Evolutionary conservation across 92 coral and sea anemone species (phyloP), one percentile per base, ranked within the genome.

Genomic region (Galaxea fascicularis): DNA sequence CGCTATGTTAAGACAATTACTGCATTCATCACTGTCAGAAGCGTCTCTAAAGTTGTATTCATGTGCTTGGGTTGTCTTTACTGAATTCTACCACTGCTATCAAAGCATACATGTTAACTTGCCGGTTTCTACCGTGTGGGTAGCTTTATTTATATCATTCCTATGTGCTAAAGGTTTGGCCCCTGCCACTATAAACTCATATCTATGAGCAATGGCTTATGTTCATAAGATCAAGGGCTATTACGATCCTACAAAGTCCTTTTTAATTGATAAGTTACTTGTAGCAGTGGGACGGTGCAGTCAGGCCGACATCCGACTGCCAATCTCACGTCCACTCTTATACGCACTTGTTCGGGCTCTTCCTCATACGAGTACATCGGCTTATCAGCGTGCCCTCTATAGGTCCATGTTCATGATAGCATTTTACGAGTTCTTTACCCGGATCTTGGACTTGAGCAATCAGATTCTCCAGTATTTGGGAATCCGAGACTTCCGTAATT

Each of bases 261-360:
- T 81, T 81, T 45, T 81, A 68, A 67, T 81, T 39, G 77, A 81
- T 70, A 82, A 71, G 29, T 59, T 83, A 44, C 73, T 83, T 15
- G 73, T 72, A 29, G 73, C 80, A 12, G 72, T 74, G 28, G 82
- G 88, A 35, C 88, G 82, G 26, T 82, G 74, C 20, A 35, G 88
- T 54, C 82, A 84, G 62, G 88, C 82, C 25, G 82, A 84, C 69
- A 44, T 84, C 67, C 71, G 82, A 16, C 18, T 84, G 60, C 88
- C 88, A 39, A 84, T 84, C 20, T 35, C 88, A 4, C 82, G 74
- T 25, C 73, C 88, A 54, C 47, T 84, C 39, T 64, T 84, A 56
- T 73, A 74, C 62, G 63, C 73, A 49, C 62, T 84, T 47, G 73
- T 84, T 17, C 15, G 73, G 69, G 72, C 82, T 60, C 72, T 84